A percentile compares a stretch with the other conserved stretches of the same genome.
Conservation (phyloP, 1,140 invertebrate genomes). For the Agraylea sexmaculata region DNA sequence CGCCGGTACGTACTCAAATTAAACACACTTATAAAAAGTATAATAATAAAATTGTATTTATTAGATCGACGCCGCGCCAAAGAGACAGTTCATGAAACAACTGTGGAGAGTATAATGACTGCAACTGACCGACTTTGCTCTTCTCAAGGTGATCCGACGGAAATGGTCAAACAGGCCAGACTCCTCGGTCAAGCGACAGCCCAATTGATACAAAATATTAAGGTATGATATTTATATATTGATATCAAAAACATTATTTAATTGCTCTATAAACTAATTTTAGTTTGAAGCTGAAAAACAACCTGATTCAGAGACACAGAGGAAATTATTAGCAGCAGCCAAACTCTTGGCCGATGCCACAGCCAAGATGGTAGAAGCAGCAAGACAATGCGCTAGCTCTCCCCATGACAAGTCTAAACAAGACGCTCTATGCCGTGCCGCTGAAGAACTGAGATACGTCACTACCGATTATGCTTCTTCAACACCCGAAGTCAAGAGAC, state of each 20-base stretch:
- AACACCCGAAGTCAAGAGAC: conserved; percentile 16
- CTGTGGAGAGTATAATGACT: conserved; percentile 80
- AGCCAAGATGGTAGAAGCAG: conserved; percentile 90
- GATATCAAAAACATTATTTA: too few relatives aligned
- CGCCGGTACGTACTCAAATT: conserved; percentile 22
- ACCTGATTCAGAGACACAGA: conserved; percentile 79
- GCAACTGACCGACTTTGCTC: conserved; percentile 84
- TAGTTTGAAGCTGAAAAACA: conserved; percentile 79
- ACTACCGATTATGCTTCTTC: conserved; percentile 55
- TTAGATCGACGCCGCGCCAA: conserved; percentile 37
- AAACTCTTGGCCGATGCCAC: conserved; percentile 93
- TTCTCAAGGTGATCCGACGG: conserved; percentile 69
- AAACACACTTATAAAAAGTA: background rate
- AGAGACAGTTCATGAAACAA: conserved; percentile 55
- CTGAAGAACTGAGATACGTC: conserved; percentile 81
- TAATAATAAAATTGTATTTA: conserved; percentile 7
- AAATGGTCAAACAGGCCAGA: conserved; percentile 91
- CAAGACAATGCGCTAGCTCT: conserved; percentile 41
- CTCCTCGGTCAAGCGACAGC: conserved; percentile 88
- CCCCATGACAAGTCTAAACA: conserved; percentile 63
- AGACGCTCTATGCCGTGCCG: conserved; percentile 71
- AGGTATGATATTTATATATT: too few relatives aligned
- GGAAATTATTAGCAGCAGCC: conserved; percentile 79
- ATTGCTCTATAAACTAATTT: too few relatives aligned
- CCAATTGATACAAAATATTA: conserved; percentile 84